Percentiles rank a stretch among this genome's conserved stretches.
Evolutionary conservation across 2,113 vertebrate genomes (phyloP).

Genomic region (Nibea coibor): DNA sequence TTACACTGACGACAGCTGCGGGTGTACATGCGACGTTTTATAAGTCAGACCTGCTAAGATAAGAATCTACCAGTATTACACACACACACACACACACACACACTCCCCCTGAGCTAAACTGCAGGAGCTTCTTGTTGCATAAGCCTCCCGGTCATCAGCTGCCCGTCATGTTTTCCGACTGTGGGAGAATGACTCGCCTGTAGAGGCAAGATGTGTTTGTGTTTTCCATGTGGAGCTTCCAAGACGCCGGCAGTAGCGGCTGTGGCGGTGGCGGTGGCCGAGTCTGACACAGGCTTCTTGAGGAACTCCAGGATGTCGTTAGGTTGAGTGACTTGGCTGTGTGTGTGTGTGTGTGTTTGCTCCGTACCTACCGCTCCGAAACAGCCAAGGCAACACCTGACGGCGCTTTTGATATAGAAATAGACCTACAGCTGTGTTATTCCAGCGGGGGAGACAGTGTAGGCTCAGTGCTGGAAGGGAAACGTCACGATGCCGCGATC

Average conservation of each 20-base stretch:
- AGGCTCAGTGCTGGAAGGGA: background rate
- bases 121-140: constrained; percentile 47
- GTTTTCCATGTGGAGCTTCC: constrained; percentile 63
- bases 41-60: constrained; percentile 56
- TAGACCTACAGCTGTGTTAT: constrained; percentile 9
- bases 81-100: background rate
- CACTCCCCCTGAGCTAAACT: constrained; percentile 10
- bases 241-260: constrained; percentile 27
- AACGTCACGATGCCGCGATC: no score
- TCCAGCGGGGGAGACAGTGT: constrained; percentile 28
- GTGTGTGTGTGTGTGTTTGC: constrained; percentile 6
- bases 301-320: constrained; percentile 57
- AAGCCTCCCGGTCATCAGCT: constrained; percentile 39
- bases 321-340: constrained; percentile 47
- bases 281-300: constrained; percentile 53
- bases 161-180: constrained; percentile 66
- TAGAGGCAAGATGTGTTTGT: constrained; percentile 60
- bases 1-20: constrained; percentile 52
- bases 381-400: constrained; percentile 26
- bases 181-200: constrained; percentile 49
- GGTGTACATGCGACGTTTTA: constrained; percentile 31
- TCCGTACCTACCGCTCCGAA: constrained; percentile 1
- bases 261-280: constrained; percentile 19
- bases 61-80: constrained; percentile 53
- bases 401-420: constrained; percentile 21